These are phyloP conservation scores for Falco columbarius DNA, from an alignment of 2,797 vertebrate species.

Conservation along the genomic window DNA sequence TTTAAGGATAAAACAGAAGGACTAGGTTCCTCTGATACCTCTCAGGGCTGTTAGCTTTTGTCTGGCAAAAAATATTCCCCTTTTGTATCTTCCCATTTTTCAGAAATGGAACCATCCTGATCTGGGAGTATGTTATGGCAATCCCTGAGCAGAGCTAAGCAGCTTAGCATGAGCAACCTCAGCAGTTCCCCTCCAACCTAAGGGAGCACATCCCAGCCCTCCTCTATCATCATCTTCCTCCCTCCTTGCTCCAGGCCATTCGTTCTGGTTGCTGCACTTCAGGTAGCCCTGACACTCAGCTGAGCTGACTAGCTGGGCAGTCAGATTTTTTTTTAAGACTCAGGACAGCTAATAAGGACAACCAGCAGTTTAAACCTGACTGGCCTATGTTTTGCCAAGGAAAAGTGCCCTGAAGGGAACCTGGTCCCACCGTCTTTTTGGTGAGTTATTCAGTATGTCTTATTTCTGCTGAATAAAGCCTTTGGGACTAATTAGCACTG, in stretches of 20 bases:
- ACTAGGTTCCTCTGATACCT: neutral
- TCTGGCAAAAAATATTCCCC: neutral
- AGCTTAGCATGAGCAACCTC: fast-evolving
- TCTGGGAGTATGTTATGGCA: neutral
- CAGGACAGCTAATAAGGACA: neutral
- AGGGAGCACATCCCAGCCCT: neutral
- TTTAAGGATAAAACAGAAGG: neutral
- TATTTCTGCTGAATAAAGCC: neutral
- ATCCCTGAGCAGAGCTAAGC: neutral
- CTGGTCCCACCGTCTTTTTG: neutral
- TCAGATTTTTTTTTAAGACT: neutral
- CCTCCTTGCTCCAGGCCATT: neutral
- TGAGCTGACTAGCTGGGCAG: neutral
- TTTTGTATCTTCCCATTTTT: neutral
- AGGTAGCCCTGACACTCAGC: neutral
- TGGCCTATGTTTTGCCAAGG: neutral
- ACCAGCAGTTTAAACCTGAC: neutral
- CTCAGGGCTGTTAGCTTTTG: neutral
- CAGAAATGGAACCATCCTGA: neutral
- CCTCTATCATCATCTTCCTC: neutral
- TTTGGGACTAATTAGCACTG: neutral
- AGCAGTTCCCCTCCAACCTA: neutral
- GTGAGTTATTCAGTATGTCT: neutral
- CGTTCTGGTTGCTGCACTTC: neutral
- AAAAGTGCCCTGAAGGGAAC: neutral